Evolutionary conservation across 2,797 vertebrate genomes (phyloP).

Genomic region (Myripristis murdjan): DNA sequence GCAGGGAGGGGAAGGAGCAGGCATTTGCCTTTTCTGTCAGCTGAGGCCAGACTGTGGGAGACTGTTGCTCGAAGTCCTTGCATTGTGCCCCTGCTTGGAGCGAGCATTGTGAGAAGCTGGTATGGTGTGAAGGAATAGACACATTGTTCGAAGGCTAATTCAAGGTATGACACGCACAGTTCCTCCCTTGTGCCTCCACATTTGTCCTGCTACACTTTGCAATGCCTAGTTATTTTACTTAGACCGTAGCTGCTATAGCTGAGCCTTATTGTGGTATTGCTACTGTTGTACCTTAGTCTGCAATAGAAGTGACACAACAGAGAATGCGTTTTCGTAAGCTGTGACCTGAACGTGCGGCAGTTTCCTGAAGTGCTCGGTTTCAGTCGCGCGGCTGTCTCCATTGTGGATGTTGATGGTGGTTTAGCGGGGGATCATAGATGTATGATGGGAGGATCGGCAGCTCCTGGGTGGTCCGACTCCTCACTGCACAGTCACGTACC

Average conservation of each 20-base stretch:
- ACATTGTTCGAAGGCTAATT: conserved; percentile 79
- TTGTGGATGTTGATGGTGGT: conserved; percentile 30
- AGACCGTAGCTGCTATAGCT: no score
- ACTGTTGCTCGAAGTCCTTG: conserved; percentile 80
- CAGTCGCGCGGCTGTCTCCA: conserved; percentile 5
- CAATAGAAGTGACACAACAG: not conserved
- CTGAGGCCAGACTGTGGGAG: conserved; percentile 84
- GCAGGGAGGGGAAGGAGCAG: conserved; percentile 78
- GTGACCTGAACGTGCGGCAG: not conserved
- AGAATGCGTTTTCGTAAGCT: not conserved
- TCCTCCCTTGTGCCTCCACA: conserved; percentile 3
- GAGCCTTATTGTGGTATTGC: no score
- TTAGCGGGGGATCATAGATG: conserved; percentile 39
- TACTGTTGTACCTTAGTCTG: not conserved
- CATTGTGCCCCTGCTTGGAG: conserved; percentile 83
- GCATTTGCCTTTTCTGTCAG: conserved; percentile 91
- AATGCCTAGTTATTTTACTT: conserved; percentile 19
- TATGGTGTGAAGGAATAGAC: conserved; percentile 84
- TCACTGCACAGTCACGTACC: conserved; percentile 63
- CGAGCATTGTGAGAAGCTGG: conserved; percentile 74
- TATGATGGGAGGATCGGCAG: conserved; percentile 59
- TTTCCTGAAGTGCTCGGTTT: conserved; percentile 4
- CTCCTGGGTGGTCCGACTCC: conserved; percentile 80
- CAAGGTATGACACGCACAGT: conserved; percentile 70
- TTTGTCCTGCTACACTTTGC: conserved; percentile 14